These are phyloP conservation scores for Cryptomyrus ogoouensis DNA, from an alignment of 2,113 vertebrate species.

Conservation along the genomic window DNA sequence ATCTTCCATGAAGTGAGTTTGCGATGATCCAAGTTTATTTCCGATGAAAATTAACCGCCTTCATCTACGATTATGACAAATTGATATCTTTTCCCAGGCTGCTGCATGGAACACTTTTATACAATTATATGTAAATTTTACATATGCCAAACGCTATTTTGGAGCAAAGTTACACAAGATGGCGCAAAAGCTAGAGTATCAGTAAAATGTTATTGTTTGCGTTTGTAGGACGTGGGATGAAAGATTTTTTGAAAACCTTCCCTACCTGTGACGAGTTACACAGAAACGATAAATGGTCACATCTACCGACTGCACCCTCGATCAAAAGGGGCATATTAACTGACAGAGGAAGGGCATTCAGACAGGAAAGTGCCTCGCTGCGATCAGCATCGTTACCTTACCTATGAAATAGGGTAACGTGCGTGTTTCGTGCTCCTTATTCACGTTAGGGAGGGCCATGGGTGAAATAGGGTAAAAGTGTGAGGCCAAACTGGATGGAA, in stretches of 20 bases:
- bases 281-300: conserved; percentile 18
- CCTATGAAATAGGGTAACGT: neutral
- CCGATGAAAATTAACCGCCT: neutral
- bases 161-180: neutral
- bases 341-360: neutral
- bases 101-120: neutral
- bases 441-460: neutral
- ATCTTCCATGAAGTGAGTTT: neutral
- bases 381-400: neutral
- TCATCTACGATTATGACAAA: neutral
- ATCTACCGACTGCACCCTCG: neutral
- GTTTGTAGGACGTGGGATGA: neutral
- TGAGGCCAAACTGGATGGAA: neutral
- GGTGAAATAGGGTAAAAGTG: neutral
- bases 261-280: conserved; percentile 39
- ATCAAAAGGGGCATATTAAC: neutral
- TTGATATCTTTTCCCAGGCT: neutral
- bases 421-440: neutral
- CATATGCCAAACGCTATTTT: neutral
- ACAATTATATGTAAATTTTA: neutral
- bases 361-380: neutral
- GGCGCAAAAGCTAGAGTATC: neutral
- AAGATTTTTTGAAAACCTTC: conserved; percentile 1
- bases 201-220: neutral
- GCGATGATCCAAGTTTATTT: neutral